A percentile compares a stretch with the other conserved stretches of the same genome.
Conservation (phyloP, 2,797 vertebrate genomes). For the Cirrhinus mrigala region DNA sequence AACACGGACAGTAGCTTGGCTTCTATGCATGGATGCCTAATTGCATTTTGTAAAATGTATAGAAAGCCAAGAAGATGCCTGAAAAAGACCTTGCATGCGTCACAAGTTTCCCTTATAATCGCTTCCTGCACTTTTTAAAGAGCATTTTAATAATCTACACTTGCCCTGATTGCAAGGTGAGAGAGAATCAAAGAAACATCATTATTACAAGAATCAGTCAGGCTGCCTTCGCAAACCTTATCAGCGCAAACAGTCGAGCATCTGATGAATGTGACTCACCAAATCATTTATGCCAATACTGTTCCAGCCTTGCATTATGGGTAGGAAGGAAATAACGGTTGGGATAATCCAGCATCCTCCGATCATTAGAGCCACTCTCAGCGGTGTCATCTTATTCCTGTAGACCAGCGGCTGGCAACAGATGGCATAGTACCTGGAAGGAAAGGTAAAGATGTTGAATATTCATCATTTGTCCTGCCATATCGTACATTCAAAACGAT, state of each 20-base stretch:
- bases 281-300: conserved; percentile 93
- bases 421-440: conserved; percentile 94
- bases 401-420: conserved; percentile 99
- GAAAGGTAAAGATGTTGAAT: conserved; percentile 13
- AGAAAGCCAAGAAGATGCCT: conserved; percentile 5
- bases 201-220: conserved; percentile 31
- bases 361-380: conserved; percentile 93
- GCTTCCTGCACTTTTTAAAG: conserved; percentile 29
- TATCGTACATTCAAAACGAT: not conserved
- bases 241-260: conserved; percentile 24
- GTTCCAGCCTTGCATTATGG: conserved; percentile 99
- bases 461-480: conserved; percentile 14
- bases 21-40: conserved; percentile 20
- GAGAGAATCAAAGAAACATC: conserved; percentile 34
- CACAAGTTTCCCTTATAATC: conserved; percentile 34
- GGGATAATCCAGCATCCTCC: conserved; percentile 98
- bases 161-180: conserved; percentile 31
- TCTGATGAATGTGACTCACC: conserved; percentile 80
- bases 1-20: not conserved
- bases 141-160: conserved; percentile 26
- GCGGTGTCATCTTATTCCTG: conserved; percentile 96
- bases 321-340: conserved; percentile 96
- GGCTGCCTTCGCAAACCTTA: conserved; percentile 38
- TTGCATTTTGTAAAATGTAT: conserved; percentile 36
- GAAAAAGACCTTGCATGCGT: conserved; percentile 27